Evolutionary conservation across 1,140 invertebrate genomes (phyloP), one percentile per base, ranked within the genome.

Genomic region (Pantala flavescens): DNA sequence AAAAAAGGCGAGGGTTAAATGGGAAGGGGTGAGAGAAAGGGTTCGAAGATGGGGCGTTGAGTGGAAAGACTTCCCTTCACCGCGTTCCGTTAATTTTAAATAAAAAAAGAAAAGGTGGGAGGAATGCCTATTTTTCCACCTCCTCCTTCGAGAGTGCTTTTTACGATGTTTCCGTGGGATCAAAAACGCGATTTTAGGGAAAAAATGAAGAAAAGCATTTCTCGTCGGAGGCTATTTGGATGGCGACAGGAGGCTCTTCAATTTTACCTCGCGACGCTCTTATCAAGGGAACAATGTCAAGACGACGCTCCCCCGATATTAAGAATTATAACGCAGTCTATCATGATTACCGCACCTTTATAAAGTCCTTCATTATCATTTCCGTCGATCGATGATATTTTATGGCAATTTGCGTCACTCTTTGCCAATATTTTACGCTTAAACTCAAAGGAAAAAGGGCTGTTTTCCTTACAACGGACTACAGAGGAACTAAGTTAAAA

Each of bases 61-160:
- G 49, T 63, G 49, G 49, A 63, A 63, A 63, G 49, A 63, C 49
- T 63, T 63, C 49, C 49, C 49, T 63, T 63, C 49, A 63, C 49
- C 49, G 49, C 49, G 49, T 63, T 63, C 49, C 49, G 49, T 63
- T 63, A 63, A 63, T 63, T 63, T 63, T 63, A 63, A 63, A 63
- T 63, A 63, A 63, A 63, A 63, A 63, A 63, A 14, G 49, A 63
- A 16, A 49, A 63, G 49, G 49, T 19, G 49, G 49, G 49, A 63
- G 49, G 49, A 63, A 63, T 63, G 3, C 49, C 49, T 63, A 16
- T 21, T 63, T 21, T 63, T 63, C 12, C 49, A 3, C 5, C n/a
- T 12, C 49, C 16, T 63, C 12, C 49, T 63, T 21, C 49, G 49
- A 63, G 49, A 63, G 49, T 63, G 49, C 49, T 63, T 63, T 63